Percentiles rank a stretch among this genome's conserved stretches.
phyloP scores from a whole-genome alignment of 2,888 invertebrate species.

The Glomeris marginata region DNA sequence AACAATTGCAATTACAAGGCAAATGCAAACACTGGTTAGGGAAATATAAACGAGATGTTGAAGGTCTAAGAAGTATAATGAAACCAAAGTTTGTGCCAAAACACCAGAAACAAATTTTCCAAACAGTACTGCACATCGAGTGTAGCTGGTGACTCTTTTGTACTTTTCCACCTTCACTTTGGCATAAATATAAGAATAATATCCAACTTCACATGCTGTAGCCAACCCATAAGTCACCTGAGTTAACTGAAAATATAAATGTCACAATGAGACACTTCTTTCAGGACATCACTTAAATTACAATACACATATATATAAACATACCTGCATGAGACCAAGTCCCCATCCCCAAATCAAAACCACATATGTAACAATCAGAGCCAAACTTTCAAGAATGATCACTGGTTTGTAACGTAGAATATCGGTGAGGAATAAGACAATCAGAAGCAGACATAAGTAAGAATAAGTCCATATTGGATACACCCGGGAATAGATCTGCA shows the following conservation, averaged over 20 bases:
- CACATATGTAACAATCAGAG: conserved; percentile 56
- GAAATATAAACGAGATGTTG: conserved; percentile 66
- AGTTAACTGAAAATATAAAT: conserved; percentile 28
- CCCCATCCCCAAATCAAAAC: conserved; percentile 58
- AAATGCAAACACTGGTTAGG: conserved; percentile 50
- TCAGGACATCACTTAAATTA: too few species aligned
- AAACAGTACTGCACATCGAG: conserved; percentile 60
- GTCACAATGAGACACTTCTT: too few species aligned
- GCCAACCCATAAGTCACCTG: conserved; percentile 70
- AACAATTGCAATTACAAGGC: conserved; percentile 53
- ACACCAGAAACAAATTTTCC: conserved; percentile 64
- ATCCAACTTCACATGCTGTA: conserved; percentile 79
- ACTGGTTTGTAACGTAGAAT: conserved; percentile 70
- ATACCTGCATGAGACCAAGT: conserved; percentile 36
- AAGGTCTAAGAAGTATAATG: conserved; percentile 49
- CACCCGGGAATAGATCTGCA: conserved; percentile 51
- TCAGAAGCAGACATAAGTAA: conserved; percentile 49
- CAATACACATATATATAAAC: conserved; percentile 18
- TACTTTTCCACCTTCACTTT: conserved; percentile 63
- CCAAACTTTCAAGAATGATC: conserved; percentile 61
- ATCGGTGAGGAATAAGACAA: conserved; percentile 67
- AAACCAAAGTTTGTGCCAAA: conserved; percentile 55
- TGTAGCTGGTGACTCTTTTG: conserved; percentile 69
- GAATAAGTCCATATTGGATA: conserved; percentile 79
- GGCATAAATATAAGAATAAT: conserved; percentile 85